Conservation (phyloP, 2,797 vertebrate species). For the Mallotus villosus region DNA sequence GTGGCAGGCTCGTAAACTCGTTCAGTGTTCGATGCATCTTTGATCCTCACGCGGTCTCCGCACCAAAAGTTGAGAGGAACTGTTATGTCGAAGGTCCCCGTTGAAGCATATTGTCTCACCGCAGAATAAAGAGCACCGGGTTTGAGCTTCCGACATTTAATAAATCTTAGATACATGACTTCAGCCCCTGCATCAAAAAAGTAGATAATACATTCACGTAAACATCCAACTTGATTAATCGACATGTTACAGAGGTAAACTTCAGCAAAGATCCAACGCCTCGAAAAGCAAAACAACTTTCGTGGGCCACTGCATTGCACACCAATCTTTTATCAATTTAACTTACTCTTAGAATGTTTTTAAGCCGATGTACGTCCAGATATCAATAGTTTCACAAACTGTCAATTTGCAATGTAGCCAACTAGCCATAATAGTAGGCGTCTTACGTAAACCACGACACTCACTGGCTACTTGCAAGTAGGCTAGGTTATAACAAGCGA, state of each 20-base stretch:
- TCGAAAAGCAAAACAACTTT: not conserved
- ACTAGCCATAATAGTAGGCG: not conserved
- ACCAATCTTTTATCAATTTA: no score
- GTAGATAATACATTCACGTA: not conserved
- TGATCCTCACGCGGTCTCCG: conserved; percentile 74
- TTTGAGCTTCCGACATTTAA: conserved; percentile 23
- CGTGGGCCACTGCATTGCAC: no score
- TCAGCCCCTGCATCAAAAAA: conserved; percentile 6
- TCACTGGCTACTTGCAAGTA: not conserved
- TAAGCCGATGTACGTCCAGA: not conserved
- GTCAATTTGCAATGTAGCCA: not conserved
- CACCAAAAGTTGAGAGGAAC: conserved; percentile 89
- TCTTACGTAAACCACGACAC: not conserved
- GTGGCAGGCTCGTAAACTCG: conserved; percentile 89
- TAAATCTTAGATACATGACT: conserved; percentile 53
- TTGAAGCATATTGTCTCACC: conserved; percentile 68
- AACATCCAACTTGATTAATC: not conserved
- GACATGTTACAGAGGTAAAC: not conserved
- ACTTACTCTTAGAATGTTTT: no score
- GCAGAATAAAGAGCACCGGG: conserved; percentile 19
- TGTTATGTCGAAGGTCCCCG: conserved; percentile 72
- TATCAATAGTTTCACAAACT: not conserved
- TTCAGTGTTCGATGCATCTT: conserved; percentile 64
- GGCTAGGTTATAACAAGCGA: not conserved
- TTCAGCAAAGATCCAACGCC: not conserved